Evolutionary conservation across 2,113 vertebrate species (phyloP), one percentile per base, ranked within the genome.

Genomic region (Amia ocellicauda): DNA sequence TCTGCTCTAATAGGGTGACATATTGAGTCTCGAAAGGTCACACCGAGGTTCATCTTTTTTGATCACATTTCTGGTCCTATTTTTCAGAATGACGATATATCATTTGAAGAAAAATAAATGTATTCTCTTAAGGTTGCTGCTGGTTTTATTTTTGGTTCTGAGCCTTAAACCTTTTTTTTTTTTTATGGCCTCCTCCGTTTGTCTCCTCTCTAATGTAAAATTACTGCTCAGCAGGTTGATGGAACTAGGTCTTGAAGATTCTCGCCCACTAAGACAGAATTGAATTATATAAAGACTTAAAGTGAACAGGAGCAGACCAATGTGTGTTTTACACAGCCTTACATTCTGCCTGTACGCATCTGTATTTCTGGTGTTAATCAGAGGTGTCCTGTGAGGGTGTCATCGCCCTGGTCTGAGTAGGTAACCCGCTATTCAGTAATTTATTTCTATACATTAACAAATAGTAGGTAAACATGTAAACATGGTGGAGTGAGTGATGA

Each of bases 1-100:
- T 78, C 52, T 55, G 77, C 80, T 78, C 78, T 71, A 74, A 74
- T 81, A 68, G 57, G 49, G 61, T 75, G 73, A 69, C 66, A 69
- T 68, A 65, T 56, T 65, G 72, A 78, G 52, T 83, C 75, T 76
- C 69, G 70, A 22, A 20, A 76, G 81, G 85, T 88, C 81, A 72
- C 17, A 70, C 51, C 29, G 0, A 50, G 63, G 74, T 76, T 76
- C 78, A 69, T 61, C 64, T 83, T 71, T 77, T 90, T 77, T 85
- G 68, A 88, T 88, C 78, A 77, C 72, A 80, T 83, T 76, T 79
- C 62, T 50, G 55, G 67, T 76, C 69, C 43, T 27, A 27, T 69
- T 80, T 69, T 61, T 23, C 64, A 61, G 66, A 83, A 76, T 73
- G 73, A 71, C 80, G 83, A 67, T 70, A 42, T 57, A 60, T 67